Conservation (phyloP, 2,888 invertebrate genomes). For the Choreutis nemorana region DNA sequence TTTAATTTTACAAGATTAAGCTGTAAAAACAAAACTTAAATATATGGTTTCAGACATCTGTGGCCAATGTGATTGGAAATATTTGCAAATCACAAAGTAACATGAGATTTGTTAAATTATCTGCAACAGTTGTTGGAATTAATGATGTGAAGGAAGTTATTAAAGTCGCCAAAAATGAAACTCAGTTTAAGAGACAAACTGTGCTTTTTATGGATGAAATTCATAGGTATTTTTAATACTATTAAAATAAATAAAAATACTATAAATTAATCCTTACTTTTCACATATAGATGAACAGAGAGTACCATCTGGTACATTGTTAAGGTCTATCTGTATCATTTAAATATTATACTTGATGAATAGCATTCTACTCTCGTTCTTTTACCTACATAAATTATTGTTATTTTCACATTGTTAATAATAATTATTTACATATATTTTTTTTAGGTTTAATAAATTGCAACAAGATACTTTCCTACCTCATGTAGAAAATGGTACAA, state of each 20-base stretch:
- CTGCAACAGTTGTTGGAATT: slow-evolving; percentile 79
- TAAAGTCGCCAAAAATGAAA: slow-evolving; percentile 75
- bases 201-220: slow-evolving; percentile 89
- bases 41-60: slow-evolving; percentile 68
- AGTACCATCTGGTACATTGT: too few species aligned
- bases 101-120: slow-evolving; percentile 75
- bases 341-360: too few species aligned
- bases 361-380: too few species aligned
- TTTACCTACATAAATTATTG: too few species aligned
- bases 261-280: too few species aligned
- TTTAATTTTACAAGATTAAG: not conserved
- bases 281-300: too few species aligned
- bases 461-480: slow-evolving; percentile 85
- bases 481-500: slow-evolving; percentile 81
- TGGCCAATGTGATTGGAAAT: slow-evolving; percentile 76
- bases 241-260: too few species aligned
- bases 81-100: slow-evolving; percentile 69
- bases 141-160: slow-evolving; percentile 81
- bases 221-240: slow-evolving; percentile 58
- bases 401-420: too few species aligned
- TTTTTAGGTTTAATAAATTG: slow-evolving; percentile 76
- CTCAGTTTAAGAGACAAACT: slow-evolving; percentile 73
- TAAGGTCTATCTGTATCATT: too few species aligned
- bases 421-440: not conserved
- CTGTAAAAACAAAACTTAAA: not conserved